Evolutionary conservation across 2,888 invertebrate genomes (phyloP), one percentile per base, ranked within the genome.

Genomic region (Meteorus colon): DNA sequence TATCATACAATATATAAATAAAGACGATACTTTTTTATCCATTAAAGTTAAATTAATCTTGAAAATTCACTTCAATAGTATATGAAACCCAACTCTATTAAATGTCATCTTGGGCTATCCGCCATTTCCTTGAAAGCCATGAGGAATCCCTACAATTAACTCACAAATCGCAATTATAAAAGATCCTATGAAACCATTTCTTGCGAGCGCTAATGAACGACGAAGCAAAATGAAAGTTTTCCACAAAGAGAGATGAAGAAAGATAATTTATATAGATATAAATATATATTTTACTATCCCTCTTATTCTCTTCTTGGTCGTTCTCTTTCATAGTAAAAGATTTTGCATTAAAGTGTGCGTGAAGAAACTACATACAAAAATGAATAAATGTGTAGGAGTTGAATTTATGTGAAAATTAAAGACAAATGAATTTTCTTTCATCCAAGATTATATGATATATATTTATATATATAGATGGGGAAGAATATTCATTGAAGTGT

Each of bases 131-230:
- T 51, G 70, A 63, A 70, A 51, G 69, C 69, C 68, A 34, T 65
- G 55, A 69, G 55, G 69, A 75, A 75, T 75, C 74, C 70, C 59
- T 75, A 75, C 75, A 75, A 75, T 75, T 75, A 75, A 71, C 71
- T 75, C 75, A 75, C 71, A 75, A 75, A 75, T 75, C 66, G 75
- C 71, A 75, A 75, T 75, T 75, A 75, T 75, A 65, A 75, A 75
- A 70, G 70, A 75, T 70, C 65, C 75, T 59, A 55, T 65, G 75
- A 75, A 55, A 71, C 66, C 65, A 69, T 75, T 55, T 62, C 65
- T 51, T 62, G 41, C 24, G 16, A 67, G 65, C 71, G 66, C 71
- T 75, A 75, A 75, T 75, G 75, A 75, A 75, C 70, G 71, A 27
- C 70, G 55, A 19, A 27, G 69, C n/a, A 34, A 31, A 24, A 72